A percentile compares a stretch with the other conserved stretches of the same genome.
Evolutionary conservation across 2,888 invertebrate genomes (phyloP).

Genomic region (Heteropelma amictum): DNA sequence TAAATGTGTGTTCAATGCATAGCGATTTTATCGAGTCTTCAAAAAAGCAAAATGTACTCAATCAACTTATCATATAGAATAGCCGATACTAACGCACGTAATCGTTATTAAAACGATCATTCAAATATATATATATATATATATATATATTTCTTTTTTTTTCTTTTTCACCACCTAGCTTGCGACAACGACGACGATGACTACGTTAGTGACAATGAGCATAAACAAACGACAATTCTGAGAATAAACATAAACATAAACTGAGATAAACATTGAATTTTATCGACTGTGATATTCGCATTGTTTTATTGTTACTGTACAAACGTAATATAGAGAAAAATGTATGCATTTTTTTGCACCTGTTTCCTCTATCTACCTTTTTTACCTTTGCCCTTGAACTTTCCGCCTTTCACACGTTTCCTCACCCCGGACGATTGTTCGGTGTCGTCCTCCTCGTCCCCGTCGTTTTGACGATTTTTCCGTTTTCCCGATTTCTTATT

Average conservation of each 20-base stretch:
- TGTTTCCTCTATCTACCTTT: slow-evolving; percentile 60
- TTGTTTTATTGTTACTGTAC: slow-evolving; percentile 26
- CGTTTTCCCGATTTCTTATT: slow-evolving; percentile 80
- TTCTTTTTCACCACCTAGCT: slow-evolving; percentile 25
- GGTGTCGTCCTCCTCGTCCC: slow-evolving; percentile 87
- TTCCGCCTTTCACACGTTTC: slow-evolving; percentile 83
- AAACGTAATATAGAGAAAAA: slow-evolving; percentile 5
- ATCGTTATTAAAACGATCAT: slow-evolving; percentile 20
- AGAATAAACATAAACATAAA: slow-evolving; percentile 48
- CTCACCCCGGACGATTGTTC: slow-evolving; percentile 90
- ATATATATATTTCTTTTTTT: no score
- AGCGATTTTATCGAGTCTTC: slow-evolving; percentile 10
- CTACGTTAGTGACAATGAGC: slow-evolving; percentile 15
- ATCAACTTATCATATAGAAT: slow-evolving; percentile 42
- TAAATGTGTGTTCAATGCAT: slow-evolving; percentile 26
- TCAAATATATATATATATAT: no score
- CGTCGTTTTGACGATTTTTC: slow-evolving; percentile 80
- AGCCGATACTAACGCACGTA: slow-evolving; percentile 38
- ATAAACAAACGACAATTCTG: slow-evolving; percentile 26
- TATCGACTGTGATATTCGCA: neutral
- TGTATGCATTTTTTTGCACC: neutral
- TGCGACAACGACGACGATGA: slow-evolving; percentile 17
- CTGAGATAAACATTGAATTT: slow-evolving; percentile 13
- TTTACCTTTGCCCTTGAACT: slow-evolving; percentile 76
- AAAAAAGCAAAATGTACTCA: slow-evolving; percentile 12